A percentile compares a stretch with the other conserved stretches of the same genome.
Conservation (phyloP, 2,113 vertebrate genomes). For the Fregetta grallaria region DNA sequence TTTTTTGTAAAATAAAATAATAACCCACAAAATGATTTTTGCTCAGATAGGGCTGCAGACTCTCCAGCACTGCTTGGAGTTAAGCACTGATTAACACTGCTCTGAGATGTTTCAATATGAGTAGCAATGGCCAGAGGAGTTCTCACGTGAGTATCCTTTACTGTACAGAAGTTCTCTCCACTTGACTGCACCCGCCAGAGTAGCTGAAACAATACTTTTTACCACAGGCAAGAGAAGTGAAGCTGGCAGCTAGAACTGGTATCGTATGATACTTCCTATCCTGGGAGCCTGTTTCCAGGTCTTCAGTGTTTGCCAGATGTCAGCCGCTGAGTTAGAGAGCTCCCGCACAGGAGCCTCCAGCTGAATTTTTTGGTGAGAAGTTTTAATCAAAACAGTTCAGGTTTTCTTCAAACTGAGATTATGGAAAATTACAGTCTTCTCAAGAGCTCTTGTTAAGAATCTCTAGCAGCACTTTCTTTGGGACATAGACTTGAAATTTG, state of each 20-base stretch:
- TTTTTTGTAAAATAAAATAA: neutral
- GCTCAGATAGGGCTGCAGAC: neutral
- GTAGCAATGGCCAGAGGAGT: neutral
- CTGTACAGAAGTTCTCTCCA: neutral
- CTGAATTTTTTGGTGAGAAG: neutral
- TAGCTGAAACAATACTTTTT: neutral
- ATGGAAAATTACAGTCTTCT: neutral
- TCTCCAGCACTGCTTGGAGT: neutral
- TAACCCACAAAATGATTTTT: neutral
- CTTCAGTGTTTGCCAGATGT: neutral
- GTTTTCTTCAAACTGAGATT: neutral
- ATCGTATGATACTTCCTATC: neutral
- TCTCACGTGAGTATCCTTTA: neutral
- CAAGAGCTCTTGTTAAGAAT: neutral
- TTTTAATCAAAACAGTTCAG: neutral
- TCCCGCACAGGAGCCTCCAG: neutral
- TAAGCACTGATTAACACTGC: neutral
- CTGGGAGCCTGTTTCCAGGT: neutral
- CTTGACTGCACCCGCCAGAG: neutral
- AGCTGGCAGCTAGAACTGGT: neutral
- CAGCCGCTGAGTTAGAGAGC: neutral
- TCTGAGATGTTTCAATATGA: rapidly evolving
- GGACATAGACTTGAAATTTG: neutral
- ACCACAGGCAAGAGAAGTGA: neutral
- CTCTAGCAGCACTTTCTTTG: neutral